Evolutionary conservation across 2,113 vertebrate genomes (phyloP).

Genomic region (Andinoacara biseriatus): DNA sequence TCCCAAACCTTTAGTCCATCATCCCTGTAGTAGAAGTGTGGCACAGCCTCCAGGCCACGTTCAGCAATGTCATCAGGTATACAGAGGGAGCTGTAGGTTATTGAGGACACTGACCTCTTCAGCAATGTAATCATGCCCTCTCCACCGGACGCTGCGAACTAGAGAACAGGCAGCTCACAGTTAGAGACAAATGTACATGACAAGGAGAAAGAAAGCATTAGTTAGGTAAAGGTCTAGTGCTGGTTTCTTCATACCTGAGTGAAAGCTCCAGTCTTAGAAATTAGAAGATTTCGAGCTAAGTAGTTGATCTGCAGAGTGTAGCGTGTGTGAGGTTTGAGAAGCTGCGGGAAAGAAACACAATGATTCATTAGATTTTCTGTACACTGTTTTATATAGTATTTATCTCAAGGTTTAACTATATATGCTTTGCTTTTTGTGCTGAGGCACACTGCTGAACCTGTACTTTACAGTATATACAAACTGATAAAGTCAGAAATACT

Average conservation of each 20-base stretch:
- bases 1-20: too few relatives aligned
- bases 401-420: too few relatives aligned
- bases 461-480: too few relatives aligned
- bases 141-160: constrained; percentile 66
- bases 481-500: too few relatives aligned
- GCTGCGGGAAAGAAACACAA: constrained; percentile 32
- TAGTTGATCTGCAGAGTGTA: constrained; percentile 74
- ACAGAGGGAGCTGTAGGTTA: constrained; percentile 82
- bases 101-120: constrained; percentile 32
- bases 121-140: constrained; percentile 35
- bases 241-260: constrained; percentile 27
- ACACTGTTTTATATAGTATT: too few relatives aligned
- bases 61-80: constrained; percentile 51
- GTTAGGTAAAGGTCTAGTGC: neutral
- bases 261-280: constrained; percentile 55
- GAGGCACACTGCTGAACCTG: too few relatives aligned
- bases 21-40: too few relatives aligned
- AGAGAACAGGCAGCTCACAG: neutral
- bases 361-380: neutral
- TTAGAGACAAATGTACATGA: neutral
- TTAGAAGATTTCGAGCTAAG: constrained; percentile 47
- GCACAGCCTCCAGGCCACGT: too few relatives aligned
- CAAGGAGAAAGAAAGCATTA: too few relatives aligned
- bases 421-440: too few relatives aligned
- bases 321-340: constrained; percentile 68